phyloP scores from a whole-genome alignment of 2,888 invertebrate species.

The Galeopsomyia nigrocyanea region DNA sequence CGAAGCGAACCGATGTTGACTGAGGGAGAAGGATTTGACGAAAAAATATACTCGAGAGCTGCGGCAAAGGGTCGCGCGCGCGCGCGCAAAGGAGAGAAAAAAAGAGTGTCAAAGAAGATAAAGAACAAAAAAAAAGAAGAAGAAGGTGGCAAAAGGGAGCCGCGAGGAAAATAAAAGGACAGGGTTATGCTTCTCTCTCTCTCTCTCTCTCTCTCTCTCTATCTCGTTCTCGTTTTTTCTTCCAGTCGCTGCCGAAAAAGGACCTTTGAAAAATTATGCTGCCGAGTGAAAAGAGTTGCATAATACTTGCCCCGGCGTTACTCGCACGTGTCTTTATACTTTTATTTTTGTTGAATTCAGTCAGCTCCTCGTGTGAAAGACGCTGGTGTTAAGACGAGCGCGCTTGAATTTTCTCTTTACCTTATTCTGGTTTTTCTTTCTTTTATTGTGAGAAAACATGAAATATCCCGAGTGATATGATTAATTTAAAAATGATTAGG shows the following conservation, averaged over 20 bases:
- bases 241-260: constrained; percentile 41
- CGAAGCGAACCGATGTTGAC: no score
- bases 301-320: constrained; percentile 50
- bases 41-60: no score
- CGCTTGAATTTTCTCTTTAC: not conserved
- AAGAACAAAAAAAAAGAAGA: not conserved
- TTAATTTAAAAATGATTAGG: no score
- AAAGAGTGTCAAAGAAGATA: not conserved
- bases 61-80: not conserved
- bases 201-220: constrained; percentile 3
- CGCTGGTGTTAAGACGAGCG: not conserved
- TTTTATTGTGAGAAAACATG: no score
- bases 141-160: not conserved
- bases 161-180: constrained; percentile 24
- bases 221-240: constrained; percentile 1
- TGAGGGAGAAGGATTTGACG: no score
- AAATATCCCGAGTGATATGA: no score
- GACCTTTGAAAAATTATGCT: constrained; percentile 65
- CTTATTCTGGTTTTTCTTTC: not conserved
- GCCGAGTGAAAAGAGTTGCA: constrained; percentile 62
- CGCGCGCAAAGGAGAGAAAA: not conserved
- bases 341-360: constrained; percentile 31
- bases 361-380: constrained; percentile 1
- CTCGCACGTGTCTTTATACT: not conserved
- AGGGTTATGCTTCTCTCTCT: constrained; percentile 3